Evolutionary conservation across 2,888 invertebrate species (phyloP), one percentile per base, ranked within the genome.

Genomic region (Eupithecia centaureata): DNA sequence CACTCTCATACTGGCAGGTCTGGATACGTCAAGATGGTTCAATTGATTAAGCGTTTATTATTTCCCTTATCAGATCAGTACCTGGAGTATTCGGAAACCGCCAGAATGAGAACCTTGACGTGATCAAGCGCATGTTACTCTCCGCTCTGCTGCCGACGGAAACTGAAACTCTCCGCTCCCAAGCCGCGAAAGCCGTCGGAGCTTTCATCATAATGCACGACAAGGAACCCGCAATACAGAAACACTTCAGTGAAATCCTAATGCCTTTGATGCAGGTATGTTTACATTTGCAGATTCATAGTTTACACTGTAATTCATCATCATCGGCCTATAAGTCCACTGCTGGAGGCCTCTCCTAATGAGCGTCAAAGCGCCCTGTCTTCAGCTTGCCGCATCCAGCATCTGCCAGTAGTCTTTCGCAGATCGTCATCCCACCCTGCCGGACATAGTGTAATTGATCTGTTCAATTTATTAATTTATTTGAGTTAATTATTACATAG

Each of bases 61-160:
- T 28, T 56, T 60, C 15, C 3, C 42, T 73, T 86, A 73, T 68
- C 87, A 97, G 97, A 75, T 96, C 97, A 78, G 98, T 99, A 38
- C 99, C 99, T 28, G 98, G 98, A 42, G 97, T 99, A 63, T 99
- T 99, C 94, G 99, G 99, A 47, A 98, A 98, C 86, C 97, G 98
- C 83, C 98, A 99, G 86, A 94, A 95, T 73, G 96, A 97, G 84
- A 98, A 99, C 88, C 88, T 99, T 75, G 97, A 97, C 79, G 95
- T 98, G 38, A 99, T 99, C 79, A 99, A 99, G 86, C 97, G 98
- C 88, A 99, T 99, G 99, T 89, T 99, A 78, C 94, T 96, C 71
- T 96, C 97, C 79, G 96, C 97, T 68, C 92, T 98, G 70, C 94
- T 96, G 74, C 96, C 97, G 51, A 93, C 94, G n/a, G 94, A 95